Percentiles rank a stretch among this genome's conserved stretches.
Evolutionary conservation across 2,888 invertebrate species (phyloP).

Genomic region (Altica lythri): DNA sequence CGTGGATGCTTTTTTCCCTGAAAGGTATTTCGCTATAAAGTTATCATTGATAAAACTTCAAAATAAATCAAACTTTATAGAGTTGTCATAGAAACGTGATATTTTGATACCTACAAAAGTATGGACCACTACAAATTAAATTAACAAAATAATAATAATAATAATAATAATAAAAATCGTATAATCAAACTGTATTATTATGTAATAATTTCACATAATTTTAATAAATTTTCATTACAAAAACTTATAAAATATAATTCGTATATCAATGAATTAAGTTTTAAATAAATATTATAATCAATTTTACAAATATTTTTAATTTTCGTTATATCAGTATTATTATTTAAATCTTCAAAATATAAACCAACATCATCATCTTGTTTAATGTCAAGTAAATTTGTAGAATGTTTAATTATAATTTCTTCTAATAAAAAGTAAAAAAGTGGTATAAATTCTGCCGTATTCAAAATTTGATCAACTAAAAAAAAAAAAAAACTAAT

Average conservation of each 20-base stretch:
- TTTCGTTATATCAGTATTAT: constrained; percentile 26
- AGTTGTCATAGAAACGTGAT: not conserved
- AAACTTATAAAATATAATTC: constrained; percentile 37
- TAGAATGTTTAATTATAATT: constrained; percentile 28
- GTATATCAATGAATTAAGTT: constrained; percentile 33
- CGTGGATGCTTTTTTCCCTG: too few relatives aligned
- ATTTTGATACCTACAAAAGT: too few relatives aligned
- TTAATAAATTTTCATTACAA: constrained; percentile 38
- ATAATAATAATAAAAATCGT: not conserved
- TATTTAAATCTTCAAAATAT: constrained; percentile 30
- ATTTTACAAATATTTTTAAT: constrained; percentile 29
- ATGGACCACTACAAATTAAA: too few relatives aligned
- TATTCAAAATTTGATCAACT: not conserved
- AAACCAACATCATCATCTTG: constrained; percentile 23
- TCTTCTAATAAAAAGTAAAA: constrained; percentile 37
- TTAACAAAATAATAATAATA: too few relatives aligned
- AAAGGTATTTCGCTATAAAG: too few relatives aligned
- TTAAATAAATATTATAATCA: constrained; percentile 28
- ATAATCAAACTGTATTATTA: constrained; percentile 13
- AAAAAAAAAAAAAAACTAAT: not conserved
- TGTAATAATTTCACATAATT: constrained; percentile 29
- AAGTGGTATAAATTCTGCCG: constrained; percentile 8
- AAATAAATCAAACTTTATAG: not conserved
- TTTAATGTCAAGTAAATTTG: constrained; percentile 24
- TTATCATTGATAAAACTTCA: not conserved